Evolutionary conservation across 2,888 invertebrate species (phyloP).

Genomic region (Pomacea canaliculata): DNA sequence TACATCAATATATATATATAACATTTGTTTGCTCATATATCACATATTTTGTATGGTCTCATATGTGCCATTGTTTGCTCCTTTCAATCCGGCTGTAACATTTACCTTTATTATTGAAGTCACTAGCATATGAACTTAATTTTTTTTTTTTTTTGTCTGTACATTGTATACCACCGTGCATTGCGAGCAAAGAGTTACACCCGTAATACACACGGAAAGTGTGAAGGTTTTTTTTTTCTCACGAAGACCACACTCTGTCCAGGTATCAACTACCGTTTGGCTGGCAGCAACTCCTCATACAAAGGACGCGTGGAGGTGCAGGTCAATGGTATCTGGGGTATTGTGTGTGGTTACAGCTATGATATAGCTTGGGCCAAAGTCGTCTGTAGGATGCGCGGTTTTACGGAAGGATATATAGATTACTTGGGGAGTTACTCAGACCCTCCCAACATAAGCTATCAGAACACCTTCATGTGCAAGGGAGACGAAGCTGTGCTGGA

Average conservation of each 20-base stretch:
- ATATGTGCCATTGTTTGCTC: too few species aligned
- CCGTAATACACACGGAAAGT: constrained; percentile 12
- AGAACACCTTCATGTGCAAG: constrained; percentile 50
- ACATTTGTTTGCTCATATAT: too few species aligned
- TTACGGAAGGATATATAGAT: constrained; percentile 12
- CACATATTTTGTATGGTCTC: too few species aligned
- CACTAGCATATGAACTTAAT: too few species aligned
- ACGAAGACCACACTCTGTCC: background rate
- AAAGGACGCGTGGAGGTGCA: constrained; percentile 76
- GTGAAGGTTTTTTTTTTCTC: too few species aligned
- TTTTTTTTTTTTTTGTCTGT: too few species aligned
- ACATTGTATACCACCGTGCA: background rate
- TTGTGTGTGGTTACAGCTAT: constrained; percentile 75
- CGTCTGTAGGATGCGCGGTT: constrained; percentile 44
- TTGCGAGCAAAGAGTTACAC: constrained; percentile 39
- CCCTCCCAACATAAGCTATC: constrained; percentile 40
- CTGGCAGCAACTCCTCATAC: constrained; percentile 36
- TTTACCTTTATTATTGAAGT: too few species aligned
- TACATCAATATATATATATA: too few species aligned
- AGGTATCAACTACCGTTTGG: constrained; percentile 50
- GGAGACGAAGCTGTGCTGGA: constrained; percentile 46
- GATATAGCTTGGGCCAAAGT: constrained; percentile 79
- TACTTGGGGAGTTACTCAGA: constrained; percentile 1
- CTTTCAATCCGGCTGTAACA: too few species aligned
- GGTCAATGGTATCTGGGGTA: constrained; percentile 79